A percentile compares a stretch with the other conserved stretches of the same genome.
Conservation (phyloP, 2,888 invertebrate species). For the Drosophila atroscutellata region DNA sequence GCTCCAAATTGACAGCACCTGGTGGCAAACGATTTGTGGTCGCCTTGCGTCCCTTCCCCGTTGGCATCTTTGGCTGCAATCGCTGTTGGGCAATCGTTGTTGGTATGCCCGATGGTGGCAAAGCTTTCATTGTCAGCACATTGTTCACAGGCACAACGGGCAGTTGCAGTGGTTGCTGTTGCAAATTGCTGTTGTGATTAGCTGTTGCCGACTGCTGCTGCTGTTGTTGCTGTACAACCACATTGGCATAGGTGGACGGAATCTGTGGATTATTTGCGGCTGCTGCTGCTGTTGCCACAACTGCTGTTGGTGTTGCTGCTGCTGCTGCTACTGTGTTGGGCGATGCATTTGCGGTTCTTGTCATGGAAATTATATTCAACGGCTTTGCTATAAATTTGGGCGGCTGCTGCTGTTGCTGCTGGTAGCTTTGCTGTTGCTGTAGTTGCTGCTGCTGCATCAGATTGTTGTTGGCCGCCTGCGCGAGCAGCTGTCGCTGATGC, state of each 20-base stretch:
- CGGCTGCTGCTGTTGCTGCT: conserved; percentile 60
- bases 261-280: conserved; percentile 59
- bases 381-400: conserved; percentile 83
- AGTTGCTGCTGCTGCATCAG: conserved; percentile 63
- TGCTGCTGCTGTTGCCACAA: conserved; percentile 31
- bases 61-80: conserved; percentile 79
- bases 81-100: conserved; percentile 84
- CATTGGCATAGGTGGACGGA: conserved; percentile 78
- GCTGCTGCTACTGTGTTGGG: conserved; percentile 66
- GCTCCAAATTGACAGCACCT: conserved; percentile 95
- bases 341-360: conserved; percentile 68
- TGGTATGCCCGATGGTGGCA: conserved; percentile 82
- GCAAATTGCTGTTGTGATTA: conserved; percentile 63
- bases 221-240: conserved; percentile 50
- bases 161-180: conserved; percentile 70
- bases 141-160: conserved; percentile 82
- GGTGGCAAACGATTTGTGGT: conserved; percentile 91
- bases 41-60: conserved; percentile 84
- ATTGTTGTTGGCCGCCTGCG: conserved; percentile 75
- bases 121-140: conserved; percentile 78
- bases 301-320: conserved; percentile 26
- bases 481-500: conserved; percentile 73
- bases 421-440: conserved; percentile 54
- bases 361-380: conserved; percentile 83
- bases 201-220: conserved; percentile 31